Evolutionary conservation across 2,113 vertebrate genomes (phyloP).

Genomic region (Propithecus coquereli): DNA sequence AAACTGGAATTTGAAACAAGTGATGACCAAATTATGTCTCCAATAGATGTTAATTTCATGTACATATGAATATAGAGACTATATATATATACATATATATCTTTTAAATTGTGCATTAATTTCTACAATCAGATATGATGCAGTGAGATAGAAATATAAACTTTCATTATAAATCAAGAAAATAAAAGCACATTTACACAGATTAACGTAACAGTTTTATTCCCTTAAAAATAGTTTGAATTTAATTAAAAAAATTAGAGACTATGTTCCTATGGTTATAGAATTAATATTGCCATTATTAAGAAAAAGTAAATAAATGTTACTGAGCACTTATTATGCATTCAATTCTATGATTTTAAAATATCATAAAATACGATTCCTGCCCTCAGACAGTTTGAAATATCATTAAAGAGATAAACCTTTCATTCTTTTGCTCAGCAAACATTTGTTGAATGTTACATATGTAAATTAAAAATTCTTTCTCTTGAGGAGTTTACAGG

Average conservation of each 20-base stretch:
- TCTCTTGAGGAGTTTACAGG: background rate
- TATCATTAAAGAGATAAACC: background rate
- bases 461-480: background rate
- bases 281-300: background rate
- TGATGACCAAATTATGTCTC: background rate
- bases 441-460: background rate
- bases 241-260: slow-evolving; percentile 52
- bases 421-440: background rate
- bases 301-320: background rate
- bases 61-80: background rate
- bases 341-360: background rate
- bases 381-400: background rate
- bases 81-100: background rate
- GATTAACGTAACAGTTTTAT: slow-evolving; percentile 57
- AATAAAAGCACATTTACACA: slow-evolving; percentile 68
- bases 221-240: slow-evolving; percentile 36
- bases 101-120: slow-evolving; percentile 59
- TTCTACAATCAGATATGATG: slow-evolving; percentile 39
- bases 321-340: background rate
- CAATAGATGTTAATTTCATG: background rate
- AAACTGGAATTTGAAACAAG: background rate
- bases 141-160: slow-evolving; percentile 48
- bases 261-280: background rate
- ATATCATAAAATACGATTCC: background rate
- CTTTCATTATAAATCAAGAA: slow-evolving; percentile 35